A percentile compares a stretch with the other conserved stretches of the same genome.
Evolutionary conservation across 2,797 vertebrate species (phyloP).

Genomic region (Propithecus perrieri): DNA sequence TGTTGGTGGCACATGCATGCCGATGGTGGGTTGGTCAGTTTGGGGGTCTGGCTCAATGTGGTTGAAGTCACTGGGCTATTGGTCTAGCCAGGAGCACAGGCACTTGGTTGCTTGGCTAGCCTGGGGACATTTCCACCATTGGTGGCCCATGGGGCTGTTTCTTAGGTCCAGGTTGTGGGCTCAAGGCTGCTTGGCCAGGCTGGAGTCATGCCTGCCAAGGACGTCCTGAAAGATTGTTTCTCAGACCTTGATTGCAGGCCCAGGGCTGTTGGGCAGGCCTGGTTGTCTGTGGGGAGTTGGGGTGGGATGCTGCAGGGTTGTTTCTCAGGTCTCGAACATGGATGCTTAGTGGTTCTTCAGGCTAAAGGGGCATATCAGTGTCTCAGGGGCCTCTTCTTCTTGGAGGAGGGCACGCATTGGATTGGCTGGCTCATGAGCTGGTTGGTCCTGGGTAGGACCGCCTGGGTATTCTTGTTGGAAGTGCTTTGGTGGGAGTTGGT

Average conservation of each 20-base stretch:
- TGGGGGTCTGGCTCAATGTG: neutral
- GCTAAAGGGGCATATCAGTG: neutral
- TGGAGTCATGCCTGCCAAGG: neutral
- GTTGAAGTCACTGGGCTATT: neutral
- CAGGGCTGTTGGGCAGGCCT: neutral
- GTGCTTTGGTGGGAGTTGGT: neutral
- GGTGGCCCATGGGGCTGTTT: neutral
- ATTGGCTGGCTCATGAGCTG: neutral
- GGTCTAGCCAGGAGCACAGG: neutral
- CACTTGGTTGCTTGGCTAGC: neutral
- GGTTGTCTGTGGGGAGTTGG: neutral
- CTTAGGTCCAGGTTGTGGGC: neutral
- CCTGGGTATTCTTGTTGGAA: neutral
- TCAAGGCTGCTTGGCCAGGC: neutral
- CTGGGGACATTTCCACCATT: neutral
- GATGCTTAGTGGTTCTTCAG: neutral
- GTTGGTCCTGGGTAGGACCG: neutral
- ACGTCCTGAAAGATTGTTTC: neutral
- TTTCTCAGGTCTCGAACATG: neutral
- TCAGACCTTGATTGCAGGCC: neutral
- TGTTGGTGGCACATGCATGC: neutral
- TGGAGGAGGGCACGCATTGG: neutral
- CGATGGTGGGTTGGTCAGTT: neutral
- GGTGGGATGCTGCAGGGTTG: too few species aligned
- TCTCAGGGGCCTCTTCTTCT: neutral